Base-by-base conservation (phyloP, 2,113 vertebrate species). In the Tretioscincus oriximinensis region DNA sequence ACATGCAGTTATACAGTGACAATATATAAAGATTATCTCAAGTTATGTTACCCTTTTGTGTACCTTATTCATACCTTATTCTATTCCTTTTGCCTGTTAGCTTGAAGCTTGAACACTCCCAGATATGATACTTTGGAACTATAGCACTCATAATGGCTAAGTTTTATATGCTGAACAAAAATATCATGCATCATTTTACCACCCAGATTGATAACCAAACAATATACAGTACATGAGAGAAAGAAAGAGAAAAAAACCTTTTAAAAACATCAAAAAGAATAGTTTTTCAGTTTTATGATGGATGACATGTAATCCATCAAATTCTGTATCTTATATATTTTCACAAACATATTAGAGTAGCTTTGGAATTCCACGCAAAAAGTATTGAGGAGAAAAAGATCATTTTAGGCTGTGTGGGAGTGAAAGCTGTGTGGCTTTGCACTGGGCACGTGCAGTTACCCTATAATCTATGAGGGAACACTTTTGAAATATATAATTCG, bases 21-120 rank as follows among this genome's bases (percentile, higher is more conserved):
- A 26, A n/a, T 75, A 73, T 58, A 74, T 28, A n/a, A n/a, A n/a
- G n/a, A 66, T 9, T 41, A 47, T 41, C 35, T 41, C 35, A 41
- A 41, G 35, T 41, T 66, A 20, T 68, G 4, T 18, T 35, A 35
- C 1, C 67, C 51, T 74, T 26, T 75, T 75, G 67, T 68, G 31
- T 7, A 11, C 77, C 14, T 84, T 28, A 58, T 29, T 29, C 14
- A 83, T 88, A 84, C 58, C 64, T 20, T 1, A 2, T 71, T 88
- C 49, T 82, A 26, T 86, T 82, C 26, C 9, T n/a, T 83, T 41
- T 26, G 66, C 45, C 81, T 77, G 76, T 86, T 83, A 31, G 1
- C 16, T 18, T n/a, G 78, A 80, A 84, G 65, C 10, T 24, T 66
- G 1, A 10, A 9, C 29, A 88, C 8, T 90, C 26, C 8, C 16